Conservation (phyloP, 2,797 vertebrate genomes). For the Microcaecilia unicolor region DNA sequence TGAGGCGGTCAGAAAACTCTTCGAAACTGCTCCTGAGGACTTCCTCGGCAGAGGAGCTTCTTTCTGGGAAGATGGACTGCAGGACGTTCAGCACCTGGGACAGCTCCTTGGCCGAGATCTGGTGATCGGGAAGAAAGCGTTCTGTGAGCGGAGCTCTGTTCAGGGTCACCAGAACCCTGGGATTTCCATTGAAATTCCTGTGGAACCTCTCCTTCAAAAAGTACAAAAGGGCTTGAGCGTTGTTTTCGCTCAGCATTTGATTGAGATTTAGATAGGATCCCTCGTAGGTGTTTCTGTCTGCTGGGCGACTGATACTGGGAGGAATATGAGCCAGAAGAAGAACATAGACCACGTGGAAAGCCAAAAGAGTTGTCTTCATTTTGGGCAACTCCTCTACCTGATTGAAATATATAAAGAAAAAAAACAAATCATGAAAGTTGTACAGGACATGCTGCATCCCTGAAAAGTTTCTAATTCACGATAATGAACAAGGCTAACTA, state of each 20-base stretch:
- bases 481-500: no score
- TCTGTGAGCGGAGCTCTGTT: conserved; percentile 15
- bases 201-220: conserved; percentile 36
- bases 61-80: conserved; percentile 3
- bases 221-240: conserved; percentile 33
- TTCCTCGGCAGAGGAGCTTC: conserved; percentile 4
- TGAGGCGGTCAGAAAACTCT: conserved; percentile 35
- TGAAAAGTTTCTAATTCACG: no score
- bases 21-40: conserved; percentile 13
- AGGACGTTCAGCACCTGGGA: conserved; percentile 15
- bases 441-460: no score
- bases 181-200: conserved; percentile 7
- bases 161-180: neutral
- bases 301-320: conserved; percentile 51
- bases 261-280: conserved; percentile 35
- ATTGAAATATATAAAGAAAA: no score
- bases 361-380: conserved; percentile 56
- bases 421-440: no score
- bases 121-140: conserved; percentile 8
- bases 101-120: conserved; percentile 12
- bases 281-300: conserved; percentile 33
- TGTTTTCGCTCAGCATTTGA: conserved; percentile 37
- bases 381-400: conserved; percentile 5
- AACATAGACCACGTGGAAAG: conserved; percentile 54
- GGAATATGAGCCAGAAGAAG: conserved; percentile 47